Base-by-base conservation (phyloP, 1,140 invertebrate species). In the Ylistrum balloti region DNA sequence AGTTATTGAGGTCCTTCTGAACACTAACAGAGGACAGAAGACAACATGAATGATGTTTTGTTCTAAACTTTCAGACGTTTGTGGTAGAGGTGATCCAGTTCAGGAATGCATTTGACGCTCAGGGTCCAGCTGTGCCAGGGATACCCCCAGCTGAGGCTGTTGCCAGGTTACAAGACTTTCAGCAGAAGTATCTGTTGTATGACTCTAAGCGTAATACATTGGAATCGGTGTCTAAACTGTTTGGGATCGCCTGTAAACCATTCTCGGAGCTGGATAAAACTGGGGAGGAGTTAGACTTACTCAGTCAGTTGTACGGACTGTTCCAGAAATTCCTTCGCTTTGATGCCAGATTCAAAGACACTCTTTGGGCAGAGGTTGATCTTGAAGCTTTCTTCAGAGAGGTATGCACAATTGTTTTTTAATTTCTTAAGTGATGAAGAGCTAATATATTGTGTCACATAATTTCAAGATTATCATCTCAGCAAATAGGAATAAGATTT, bases 11-110 rank as follows among this genome's bases (percentile, higher is more conserved):
- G 32, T n/a, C 28, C 9, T 38, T 86, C 86, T 28, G 20, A 17
- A 34, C 13, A 7, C 15, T 45, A 74, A n/a, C 15, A n/a, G n/a
- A 3, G 10, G n/a, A 74, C n/a, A n/a, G n/a, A n/a, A n/a, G n/a
- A n/a, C n/a, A n/a, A n/a, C 28, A 74, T 74, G 2, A 74, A 28
- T 28, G 22, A 74, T 74, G 56, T 74, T 22, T 74, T 74, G 13
- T 86, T 33, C 17, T 56, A 22, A 35, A 74, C 90, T 93, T 94
- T 88, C 93, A 96, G 95, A 95, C 95, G 86, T 96, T 96, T 93
- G 95, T 96, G 20, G 96, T 96, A 33, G 96, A 96, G 90, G 96
- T 96, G n/a, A 96, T 96, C 85, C 95, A 96, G 93, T 96, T 96
- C 91, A 92, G 96, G 33, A 96, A 96, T 95, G 94, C 95, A 0